Evolutionary conservation across 2,113 vertebrate genomes (phyloP), one percentile per base, ranked within the genome.

Genomic region (Brachirus orientalis): DNA sequence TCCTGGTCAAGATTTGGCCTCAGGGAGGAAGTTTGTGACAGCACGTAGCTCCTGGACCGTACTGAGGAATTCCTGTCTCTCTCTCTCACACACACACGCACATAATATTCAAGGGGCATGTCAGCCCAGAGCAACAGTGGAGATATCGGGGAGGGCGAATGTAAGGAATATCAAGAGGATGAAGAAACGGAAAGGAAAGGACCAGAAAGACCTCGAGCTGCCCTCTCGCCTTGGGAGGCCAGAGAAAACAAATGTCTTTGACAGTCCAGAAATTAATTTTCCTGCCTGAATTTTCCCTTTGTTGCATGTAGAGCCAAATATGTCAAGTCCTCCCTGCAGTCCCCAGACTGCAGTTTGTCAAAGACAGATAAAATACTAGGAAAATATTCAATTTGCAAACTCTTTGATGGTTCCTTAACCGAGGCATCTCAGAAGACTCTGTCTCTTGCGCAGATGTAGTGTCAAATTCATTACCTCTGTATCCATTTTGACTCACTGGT

Each of bases 1-100:
- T 40, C 22, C 35, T 10, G 37, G 67, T n/a, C n/a, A n/a, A n/a
- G 64, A 46, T 64, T 52, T 53, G 69, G 60, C 44, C 75, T 75
- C 53, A 53, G 65, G 78, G 85, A 90, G 89, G 88, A 88, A 88
- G 88, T 90, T 67, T 85, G 80, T 82, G 84, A 90, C 75, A 86
- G 79, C 77, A 71, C 35, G 17, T 67, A 86, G 86, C 83, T 90
- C 79, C 77, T 78, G 77, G 84, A 68, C 72, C 70, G 69, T 80
- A 69, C 69, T 75, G 71, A 80, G 82, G 90, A 90, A 91, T 90
- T 84, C 85, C 59, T 75, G 57, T 60, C 61, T 50, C 50, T 63
- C 12, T 60, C 28, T 65, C 58, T 54, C 65, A 10, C 14, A 11
- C 22, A 2, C 48, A 18, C 36, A 64, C 4, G 64, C 22, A 51